phyloP scores from a whole-genome alignment of 2,888 invertebrate genomes.

The Encarsia formosa region DNA sequence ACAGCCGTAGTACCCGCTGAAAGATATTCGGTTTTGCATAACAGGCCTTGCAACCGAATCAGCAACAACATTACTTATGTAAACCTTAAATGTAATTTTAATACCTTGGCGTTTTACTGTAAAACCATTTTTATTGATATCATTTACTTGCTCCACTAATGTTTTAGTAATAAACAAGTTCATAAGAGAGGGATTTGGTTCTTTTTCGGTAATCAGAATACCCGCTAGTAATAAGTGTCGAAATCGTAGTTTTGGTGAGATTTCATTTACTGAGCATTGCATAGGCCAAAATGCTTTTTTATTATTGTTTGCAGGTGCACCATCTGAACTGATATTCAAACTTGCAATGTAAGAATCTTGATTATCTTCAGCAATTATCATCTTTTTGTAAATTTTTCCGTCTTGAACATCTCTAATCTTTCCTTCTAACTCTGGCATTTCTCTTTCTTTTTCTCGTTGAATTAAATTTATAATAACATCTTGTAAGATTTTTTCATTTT shows the following conservation, averaged over 20 bases:
- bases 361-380: neutral
- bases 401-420: neutral
- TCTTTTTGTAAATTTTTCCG: neutral
- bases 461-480: no score
- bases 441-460: neutral
- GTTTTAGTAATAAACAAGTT: conserved; percentile 6
- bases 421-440: neutral
- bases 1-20: conserved; percentile 24
- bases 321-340: no score
- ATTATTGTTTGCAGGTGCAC: no score
- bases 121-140: conserved; percentile 1
- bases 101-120: neutral
- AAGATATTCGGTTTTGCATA: conserved; percentile 23
- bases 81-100: conserved; percentile 2
- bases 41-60: conserved; percentile 17
- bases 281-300: conserved; percentile 4
- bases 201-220: conserved; percentile 1
- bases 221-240: conserved; percentile 1
- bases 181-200: conserved; percentile 6
- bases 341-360: no score
- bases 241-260: conserved; percentile 11
- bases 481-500: neutral
- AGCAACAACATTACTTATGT: neutral
- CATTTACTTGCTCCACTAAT: conserved; percentile 2
- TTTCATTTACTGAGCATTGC: conserved; percentile 4